Evolutionary conservation across 1,140 invertebrate genomes (phyloP).

Genomic region (Drosophila tristis): DNA sequence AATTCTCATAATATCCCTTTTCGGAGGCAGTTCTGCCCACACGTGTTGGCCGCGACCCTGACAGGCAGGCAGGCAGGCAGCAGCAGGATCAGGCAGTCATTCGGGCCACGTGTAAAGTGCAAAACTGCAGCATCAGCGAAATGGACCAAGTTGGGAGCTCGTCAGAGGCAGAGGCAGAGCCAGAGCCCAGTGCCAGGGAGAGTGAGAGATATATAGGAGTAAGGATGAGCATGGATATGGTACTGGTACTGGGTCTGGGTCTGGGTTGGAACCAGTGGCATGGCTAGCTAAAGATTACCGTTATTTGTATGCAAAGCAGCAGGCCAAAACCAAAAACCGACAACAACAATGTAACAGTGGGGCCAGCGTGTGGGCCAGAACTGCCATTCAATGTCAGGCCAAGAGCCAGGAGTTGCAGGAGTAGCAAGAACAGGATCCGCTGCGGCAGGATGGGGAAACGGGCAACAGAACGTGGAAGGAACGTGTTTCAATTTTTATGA

Average conservation of each 20-base stretch:
- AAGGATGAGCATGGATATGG: not conserved
- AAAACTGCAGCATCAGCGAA: constrained; percentile 77
- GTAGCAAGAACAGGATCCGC: not conserved
- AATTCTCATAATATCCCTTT: constrained; percentile 67
- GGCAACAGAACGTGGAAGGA: constrained; percentile 40
- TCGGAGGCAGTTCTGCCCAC: constrained; percentile 15
- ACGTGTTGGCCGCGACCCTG: constrained; percentile 12
- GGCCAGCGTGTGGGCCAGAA: constrained; percentile 32
- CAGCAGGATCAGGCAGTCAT: not conserved
- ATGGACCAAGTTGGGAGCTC: constrained; percentile 35
- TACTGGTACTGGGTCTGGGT: not conserved
- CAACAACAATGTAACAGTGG: constrained; percentile 22
- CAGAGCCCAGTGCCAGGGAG: too few species aligned
- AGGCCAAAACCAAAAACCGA: constrained; percentile 62
- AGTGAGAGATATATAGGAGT: constrained; percentile 4
- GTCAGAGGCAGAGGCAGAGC: constrained; percentile 7
- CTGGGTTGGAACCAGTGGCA: constrained; percentile 36
- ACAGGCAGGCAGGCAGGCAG: constrained; percentile 21
- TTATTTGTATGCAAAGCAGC: constrained; percentile 82
- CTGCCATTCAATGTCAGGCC: constrained; percentile 73
- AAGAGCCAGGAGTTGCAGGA: constrained; percentile 6
- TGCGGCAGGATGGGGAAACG: constrained; percentile 16
- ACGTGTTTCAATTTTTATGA: constrained; percentile 83
- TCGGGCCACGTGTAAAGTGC: constrained; percentile 71
- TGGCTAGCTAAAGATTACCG: constrained; percentile 65